Evolutionary conservation across 2,797 vertebrate species (phyloP), one percentile per base, ranked within the genome.

Genomic region (Sebastiscus tertius): DNA sequence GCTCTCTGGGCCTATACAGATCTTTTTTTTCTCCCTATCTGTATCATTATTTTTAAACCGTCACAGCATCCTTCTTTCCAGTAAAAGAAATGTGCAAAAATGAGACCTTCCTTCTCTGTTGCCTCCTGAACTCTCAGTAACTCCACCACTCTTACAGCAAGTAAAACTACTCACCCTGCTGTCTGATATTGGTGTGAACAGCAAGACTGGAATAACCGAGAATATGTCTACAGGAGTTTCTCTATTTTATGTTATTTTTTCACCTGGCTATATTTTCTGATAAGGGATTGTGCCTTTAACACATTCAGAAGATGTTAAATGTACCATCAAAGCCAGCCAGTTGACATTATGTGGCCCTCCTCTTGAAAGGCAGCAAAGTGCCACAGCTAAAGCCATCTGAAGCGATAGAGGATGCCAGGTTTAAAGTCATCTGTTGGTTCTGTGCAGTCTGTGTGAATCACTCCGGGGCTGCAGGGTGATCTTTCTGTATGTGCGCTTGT

Each of bases 371-470:
- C 73, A 64, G 73, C 36, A 77, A 84, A 87, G 69, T 83, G 83
- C 75, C 74, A 64, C 61, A 81, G 65, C 74, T 72, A 70, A 83
- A 87, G 68, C 69, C 79, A 82, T 88, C 77, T 84, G 76, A 83
- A 74, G 78, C 72, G 36, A 76, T 56, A 34, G 74, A 84, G 58
- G 71, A 90, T 79, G 79, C 39, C 64, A 70, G 64, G 63, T 84
- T 89, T 87, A 74, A 90, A 90, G 79, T 87, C 87, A 85, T 89
- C 83, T 76, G 84, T 76, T 36, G n/a, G 24, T 59, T 84, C 75
- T 71, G 62, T 72, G 84, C 66, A 55, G 81, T 75, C 31, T 68
- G 87, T 93, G 87, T 93, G 87, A 92, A 91, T 93, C 91, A 91
- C 77, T 79, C 31, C 13, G 7, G 60, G 71, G 77, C 87, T 85